Conservation (phyloP, 2,113 vertebrate species). For the Actinemys pallida region DNA sequence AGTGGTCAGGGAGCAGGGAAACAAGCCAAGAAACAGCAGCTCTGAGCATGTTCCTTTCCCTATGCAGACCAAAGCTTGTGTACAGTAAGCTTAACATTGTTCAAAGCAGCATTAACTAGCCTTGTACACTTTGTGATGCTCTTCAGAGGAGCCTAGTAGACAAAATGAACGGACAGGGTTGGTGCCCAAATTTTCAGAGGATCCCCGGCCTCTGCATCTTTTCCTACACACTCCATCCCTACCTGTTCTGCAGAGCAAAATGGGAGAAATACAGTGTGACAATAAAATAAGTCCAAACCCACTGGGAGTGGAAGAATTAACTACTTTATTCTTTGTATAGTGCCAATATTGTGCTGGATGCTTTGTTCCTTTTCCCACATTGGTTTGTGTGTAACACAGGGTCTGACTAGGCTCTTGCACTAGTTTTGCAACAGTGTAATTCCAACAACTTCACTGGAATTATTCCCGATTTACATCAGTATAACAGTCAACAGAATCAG, state of each 20-base stretch:
- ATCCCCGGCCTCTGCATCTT: not conserved
- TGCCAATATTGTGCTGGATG: not conserved
- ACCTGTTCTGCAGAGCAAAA: not conserved
- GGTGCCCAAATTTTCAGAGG: not conserved
- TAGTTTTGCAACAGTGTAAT: not conserved
- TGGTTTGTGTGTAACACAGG: not conserved
- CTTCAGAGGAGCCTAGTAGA: not conserved
- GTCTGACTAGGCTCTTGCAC: not conserved
- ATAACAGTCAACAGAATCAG: not conserved
- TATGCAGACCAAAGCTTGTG: not conserved
- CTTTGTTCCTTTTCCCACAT: not conserved
- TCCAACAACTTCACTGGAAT: not conserved
- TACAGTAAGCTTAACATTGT: not conserved
- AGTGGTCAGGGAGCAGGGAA: not conserved
- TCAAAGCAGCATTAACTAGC: not conserved
- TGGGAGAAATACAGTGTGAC: not conserved
- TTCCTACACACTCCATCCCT: not conserved
- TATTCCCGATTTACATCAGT: not conserved
- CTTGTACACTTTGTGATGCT: not conserved
- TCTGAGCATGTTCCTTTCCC: not conserved
- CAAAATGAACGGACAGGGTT: not conserved
- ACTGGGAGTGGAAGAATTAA: not conserved
- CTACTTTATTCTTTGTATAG: fast-evolving
- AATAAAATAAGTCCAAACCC: not conserved
- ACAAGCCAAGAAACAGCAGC: not conserved